These are phyloP conservation scores for Oscheius sp. DNA, from an alignment of 2,888 invertebrate genomes.

Conservation along the genomic window DNA sequence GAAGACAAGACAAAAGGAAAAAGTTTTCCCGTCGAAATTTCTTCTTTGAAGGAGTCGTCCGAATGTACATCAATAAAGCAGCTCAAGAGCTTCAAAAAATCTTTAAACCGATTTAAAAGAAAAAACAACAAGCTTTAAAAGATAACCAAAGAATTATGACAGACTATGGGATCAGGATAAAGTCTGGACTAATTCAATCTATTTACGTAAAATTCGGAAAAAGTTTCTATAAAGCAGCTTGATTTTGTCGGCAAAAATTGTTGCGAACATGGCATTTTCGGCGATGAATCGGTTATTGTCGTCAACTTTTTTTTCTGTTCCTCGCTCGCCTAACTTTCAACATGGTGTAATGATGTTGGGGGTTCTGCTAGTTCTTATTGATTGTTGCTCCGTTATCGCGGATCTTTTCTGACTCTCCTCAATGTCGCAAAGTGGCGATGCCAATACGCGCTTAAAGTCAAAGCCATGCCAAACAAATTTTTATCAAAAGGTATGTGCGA, in stretches of 20 bases:
- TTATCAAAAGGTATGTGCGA: slow-evolving; percentile 25
- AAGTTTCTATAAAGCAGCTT: too few species aligned
- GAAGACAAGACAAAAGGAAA: too few species aligned
- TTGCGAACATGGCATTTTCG: neutral
- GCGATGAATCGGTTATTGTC: slow-evolving; percentile 4
- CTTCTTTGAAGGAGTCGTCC: too few species aligned
- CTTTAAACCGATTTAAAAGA: too few species aligned
- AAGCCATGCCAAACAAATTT: neutral
- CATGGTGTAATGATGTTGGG: slow-evolving; percentile 4
- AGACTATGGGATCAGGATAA: too few species aligned
- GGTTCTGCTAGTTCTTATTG: slow-evolving; percentile 1
- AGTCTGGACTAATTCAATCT: too few species aligned
- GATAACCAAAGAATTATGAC: too few species aligned
- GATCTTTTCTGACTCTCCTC: neutral
- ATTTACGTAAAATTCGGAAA: too few species aligned
- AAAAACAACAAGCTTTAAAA: too few species aligned
- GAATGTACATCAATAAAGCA: too few species aligned
- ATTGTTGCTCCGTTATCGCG: slow-evolving; percentile 1
- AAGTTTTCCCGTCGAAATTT: too few species aligned
- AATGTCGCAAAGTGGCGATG: neutral
- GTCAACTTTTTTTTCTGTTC: neutral
- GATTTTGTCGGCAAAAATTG: neutral
- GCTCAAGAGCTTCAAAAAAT: too few species aligned
- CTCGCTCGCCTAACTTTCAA: neutral
- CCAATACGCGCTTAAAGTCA: neutral